Evolutionary conservation across 2,797 vertebrate species (phyloP), one percentile per base, ranked within the genome.

Genomic region (Harpagifer antarcticus): DNA sequence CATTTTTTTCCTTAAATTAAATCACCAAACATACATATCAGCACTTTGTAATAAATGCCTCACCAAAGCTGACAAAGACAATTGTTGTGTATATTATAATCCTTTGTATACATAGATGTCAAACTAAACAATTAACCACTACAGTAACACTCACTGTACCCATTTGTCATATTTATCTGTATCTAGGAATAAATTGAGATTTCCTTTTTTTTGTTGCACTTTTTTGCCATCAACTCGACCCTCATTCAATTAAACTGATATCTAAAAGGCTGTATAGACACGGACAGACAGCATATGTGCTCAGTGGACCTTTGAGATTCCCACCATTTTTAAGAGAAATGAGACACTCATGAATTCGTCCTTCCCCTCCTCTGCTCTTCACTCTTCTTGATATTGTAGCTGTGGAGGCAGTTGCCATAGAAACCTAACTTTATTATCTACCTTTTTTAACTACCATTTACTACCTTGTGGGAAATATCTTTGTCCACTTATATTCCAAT

Each of bases 351-450:
- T 83, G 64, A 85, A 80, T 91, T 75, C 67, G 57, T 79, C 69
- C 61, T 14, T 78, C 72, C 64, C 65, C 81, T 75, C 70, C 52
- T 72, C 79, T 59, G 50, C 70, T 74, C 78, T 49, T 80, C 81
- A 69, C 63, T 79, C 66, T 82, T 87, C 60, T 87, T 85, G 61
- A 90, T 86, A 84, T 85, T 85, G 72, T 86, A 74, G 84, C 68
- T 58, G 60, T 72, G 76, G 33, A 74, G 62, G 44, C 71, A 87
- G 93, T 94, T 94, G 86, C 93, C 88, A 93, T 94, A 86, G 93
- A 89, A 94, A 93, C 90, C 7, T 83, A 91, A 91, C 87, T 92
- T 93, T 91, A 90, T 91, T 88, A 92, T 90, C 83, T 75, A 37
- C 33, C 33, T 8, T 37, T 37, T 37, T 9, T 2, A 84, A 82